Conservation (phyloP, 2,113 vertebrate species). For the Arenaria interpres region DNA sequence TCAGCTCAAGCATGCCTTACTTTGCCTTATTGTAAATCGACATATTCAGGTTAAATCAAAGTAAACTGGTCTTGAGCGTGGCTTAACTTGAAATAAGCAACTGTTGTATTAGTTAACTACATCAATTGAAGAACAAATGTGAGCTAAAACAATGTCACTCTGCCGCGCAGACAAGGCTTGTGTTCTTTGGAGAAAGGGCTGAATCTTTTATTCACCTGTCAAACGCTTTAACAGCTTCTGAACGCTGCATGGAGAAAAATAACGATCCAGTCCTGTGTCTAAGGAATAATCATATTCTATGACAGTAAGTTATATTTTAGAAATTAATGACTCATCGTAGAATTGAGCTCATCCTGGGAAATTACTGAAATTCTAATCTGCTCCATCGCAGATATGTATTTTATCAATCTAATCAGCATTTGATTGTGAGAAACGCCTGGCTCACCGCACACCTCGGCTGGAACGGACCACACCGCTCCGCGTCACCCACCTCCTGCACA, state of each 20-base stretch:
- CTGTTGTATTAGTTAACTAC: background rate
- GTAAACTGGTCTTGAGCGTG: background rate
- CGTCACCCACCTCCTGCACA: accelerated
- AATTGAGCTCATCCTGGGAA: slow-evolving; percentile 50
- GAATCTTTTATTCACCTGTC: slow-evolving; percentile 29
- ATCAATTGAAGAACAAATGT: background rate
- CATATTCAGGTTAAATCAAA: background rate
- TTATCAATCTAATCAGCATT: background rate
- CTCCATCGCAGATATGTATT: background rate
- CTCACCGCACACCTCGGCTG: background rate
- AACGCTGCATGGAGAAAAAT: background rate
- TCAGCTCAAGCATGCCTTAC: background rate
- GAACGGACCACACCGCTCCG: background rate
- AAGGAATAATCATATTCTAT: slow-evolving; percentile 16
- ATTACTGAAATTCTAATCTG: background rate
- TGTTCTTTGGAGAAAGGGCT: background rate
- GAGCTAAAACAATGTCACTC: background rate
- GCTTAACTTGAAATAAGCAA: background rate
- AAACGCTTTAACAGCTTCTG: background rate
- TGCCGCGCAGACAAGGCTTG: background rate
- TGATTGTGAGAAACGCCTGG: background rate
- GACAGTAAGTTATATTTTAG: slow-evolving; percentile 44
- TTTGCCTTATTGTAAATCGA: background rate
- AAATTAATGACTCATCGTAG: slow-evolving; percentile 52
- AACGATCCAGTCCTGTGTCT: background rate